Evolutionary conservation across 2,888 invertebrate species (phyloP).

Genomic region (Herminia tarsipennalis): DNA sequence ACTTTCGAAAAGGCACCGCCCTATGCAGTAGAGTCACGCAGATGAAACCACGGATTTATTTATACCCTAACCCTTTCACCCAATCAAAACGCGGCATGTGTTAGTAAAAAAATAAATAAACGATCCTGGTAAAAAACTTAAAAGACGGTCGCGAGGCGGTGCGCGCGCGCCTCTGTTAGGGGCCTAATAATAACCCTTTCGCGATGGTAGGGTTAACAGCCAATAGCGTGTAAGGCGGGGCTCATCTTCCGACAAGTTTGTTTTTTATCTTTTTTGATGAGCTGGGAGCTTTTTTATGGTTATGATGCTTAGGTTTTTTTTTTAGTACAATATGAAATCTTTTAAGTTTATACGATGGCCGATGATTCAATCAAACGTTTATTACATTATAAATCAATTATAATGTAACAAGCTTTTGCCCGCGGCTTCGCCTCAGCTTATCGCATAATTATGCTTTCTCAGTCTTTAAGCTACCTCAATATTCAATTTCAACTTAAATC

Average conservation of each 20-base stretch:
- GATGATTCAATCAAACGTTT: too few species aligned
- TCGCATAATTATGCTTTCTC: too few species aligned
- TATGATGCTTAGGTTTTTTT: too few species aligned
- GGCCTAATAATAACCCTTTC: constrained; percentile 83
- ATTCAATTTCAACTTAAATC: too few species aligned
- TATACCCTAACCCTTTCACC: constrained; percentile 79
- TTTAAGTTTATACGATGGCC: too few species aligned
- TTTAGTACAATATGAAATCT: too few species aligned
- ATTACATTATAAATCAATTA: too few species aligned
- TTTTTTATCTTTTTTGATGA: constrained; percentile 37
- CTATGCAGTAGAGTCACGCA: constrained; percentile 55
- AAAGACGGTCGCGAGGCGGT: constrained; percentile 66
- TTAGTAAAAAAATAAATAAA: constrained; percentile 68
- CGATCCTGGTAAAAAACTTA: constrained; percentile 70
- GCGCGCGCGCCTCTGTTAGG: constrained; percentile 65
- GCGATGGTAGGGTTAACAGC: constrained; percentile 73
- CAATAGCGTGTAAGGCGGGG: constrained; percentile 78
- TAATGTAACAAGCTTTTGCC: too few species aligned
- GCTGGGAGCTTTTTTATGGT: constrained; percentile 11
- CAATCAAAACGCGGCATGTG: constrained; percentile 63
- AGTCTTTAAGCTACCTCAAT: too few species aligned
- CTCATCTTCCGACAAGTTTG: constrained; percentile 38
- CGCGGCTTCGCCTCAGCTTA: too few species aligned
- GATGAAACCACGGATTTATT: constrained; percentile 66
- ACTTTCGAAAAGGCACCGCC: constrained; percentile 59